Evolutionary conservation across 2,113 vertebrate genomes (phyloP), one percentile per base, ranked within the genome.

Genomic region (Scartelaos histophorus): DNA sequence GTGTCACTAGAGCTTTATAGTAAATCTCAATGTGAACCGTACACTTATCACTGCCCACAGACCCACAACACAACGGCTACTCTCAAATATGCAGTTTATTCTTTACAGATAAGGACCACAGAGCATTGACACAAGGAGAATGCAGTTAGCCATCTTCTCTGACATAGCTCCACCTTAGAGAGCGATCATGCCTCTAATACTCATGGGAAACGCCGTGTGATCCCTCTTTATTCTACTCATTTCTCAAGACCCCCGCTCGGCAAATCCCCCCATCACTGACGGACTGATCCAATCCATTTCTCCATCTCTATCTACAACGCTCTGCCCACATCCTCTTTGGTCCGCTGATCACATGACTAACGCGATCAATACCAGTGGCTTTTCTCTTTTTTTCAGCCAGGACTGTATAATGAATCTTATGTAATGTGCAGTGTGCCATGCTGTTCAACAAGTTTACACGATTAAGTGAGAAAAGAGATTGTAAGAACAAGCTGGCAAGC

Each of bases 321-420:
- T 46, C 66, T 71, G 46, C 53, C 43, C 51, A 70, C 73, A 24
- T 46, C 74, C 53, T 61, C 78, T 22, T 43, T 75, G 74, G 80
- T 79, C 66, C 57, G 7, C 80, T 60, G 69, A 75, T 90, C 91
- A 91, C 17, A 73, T 91, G 88, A 89, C 82, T 13, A 69, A 69
- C 51, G 66, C 77, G 85, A 91, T 91, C 90, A 49, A 91, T 91
- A 76, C 5, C 70, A 84, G 80, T 58, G 80, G 87, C 88, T 90
- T 83, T 82, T 88, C 88, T 79, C 71, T 83, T 86, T 90, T 83
- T 82, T 88, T 88, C 74, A 69, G 80, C 74, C 53, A 73, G 83
- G 79, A 69, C 82, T 65, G 84, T 82, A 88, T 85, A 87, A 86
- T 77, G 79, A 87, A 69, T 73, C 75, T 90, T 91, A 83, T 82